Base-by-base conservation (phyloP, 2,113 vertebrate genomes). In the Thamnophis sirtalis region DNA sequence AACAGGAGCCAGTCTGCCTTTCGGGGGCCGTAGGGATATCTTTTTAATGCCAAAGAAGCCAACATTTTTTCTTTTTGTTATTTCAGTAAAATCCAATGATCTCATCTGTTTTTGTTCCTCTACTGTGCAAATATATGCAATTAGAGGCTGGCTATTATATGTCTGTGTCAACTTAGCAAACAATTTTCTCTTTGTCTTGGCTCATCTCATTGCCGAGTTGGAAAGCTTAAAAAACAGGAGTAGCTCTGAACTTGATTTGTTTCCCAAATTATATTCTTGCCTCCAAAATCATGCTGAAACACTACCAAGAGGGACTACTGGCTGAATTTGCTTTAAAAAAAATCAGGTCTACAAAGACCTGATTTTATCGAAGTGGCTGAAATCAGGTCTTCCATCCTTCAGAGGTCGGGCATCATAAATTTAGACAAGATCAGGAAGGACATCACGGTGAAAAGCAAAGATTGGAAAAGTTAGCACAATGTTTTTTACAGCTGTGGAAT, bases 121-220 rank as follows among this genome's bases (percentile, higher is more conserved):
- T 93, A 11, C 4, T 89, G 85, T 0, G 0, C 94, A 96, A 96
- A 95, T 88, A 93, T 17, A 28, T 50, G 51, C 89, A 11, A 84
- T 93, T 24, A 85, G 93, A 60, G 0, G 0, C 51, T 1, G 33
- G 87, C 90, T 92, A 68, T 33, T 93, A 94, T 94, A 43, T 9
- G 95, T 91, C 92, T 7, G 87, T 49, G 93, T 93, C 93, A 38
- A 55, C 53, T 89, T 92, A 88, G 85, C 93, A 87, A 93, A 94
- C 54, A n/a, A n/a, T 89, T 56, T 86, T 84, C 15, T 91, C 93
- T 84, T 90, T 28, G 38, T 84, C 51, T 93, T n/a, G 24, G 91
- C 94, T 93, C n/a, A 91, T 94, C 89, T 92, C 89, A 91, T 73
- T 28, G 58, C 13, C 7, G 22, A 22, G 13, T 17, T 0, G 68